phyloP scores from a whole-genome alignment of 2,113 vertebrate species.

The Petroica traversi region DNA sequence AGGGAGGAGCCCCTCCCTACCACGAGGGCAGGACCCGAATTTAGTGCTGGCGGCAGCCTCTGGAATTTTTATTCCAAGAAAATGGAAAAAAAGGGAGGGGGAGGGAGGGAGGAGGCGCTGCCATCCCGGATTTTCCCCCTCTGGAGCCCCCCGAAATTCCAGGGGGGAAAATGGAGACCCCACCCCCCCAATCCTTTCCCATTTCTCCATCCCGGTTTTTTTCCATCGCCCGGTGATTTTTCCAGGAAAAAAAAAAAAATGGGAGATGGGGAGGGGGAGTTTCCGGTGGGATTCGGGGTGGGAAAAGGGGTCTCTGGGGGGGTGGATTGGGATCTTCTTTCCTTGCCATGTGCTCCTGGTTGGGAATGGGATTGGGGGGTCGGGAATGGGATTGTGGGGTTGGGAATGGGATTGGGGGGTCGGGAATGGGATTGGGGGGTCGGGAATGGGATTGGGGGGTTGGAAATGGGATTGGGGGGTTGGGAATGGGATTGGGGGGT shows the following conservation, averaged over 20 bases:
- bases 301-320: background rate
- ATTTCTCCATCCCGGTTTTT: background rate
- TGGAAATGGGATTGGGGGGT: accelerated
- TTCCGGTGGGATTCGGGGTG: background rate
- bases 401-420: accelerated
- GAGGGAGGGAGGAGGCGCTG: background rate
- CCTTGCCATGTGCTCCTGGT: background rate
- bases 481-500: background rate
- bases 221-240: background rate
- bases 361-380: background rate
- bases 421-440: accelerated
- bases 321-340: background rate
- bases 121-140: background rate
- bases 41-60: background rate
- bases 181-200: no score
- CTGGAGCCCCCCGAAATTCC: background rate
- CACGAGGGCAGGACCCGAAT: no score
- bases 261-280: background rate
- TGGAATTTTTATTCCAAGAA: background rate
- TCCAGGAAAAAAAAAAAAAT: background rate
- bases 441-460: background rate
- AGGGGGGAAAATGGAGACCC: background rate
- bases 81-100: background rate
- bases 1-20: no score
- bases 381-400: background rate